Conservation (phyloP, 1,140 invertebrate species). For the Coelopa frigida region DNA sequence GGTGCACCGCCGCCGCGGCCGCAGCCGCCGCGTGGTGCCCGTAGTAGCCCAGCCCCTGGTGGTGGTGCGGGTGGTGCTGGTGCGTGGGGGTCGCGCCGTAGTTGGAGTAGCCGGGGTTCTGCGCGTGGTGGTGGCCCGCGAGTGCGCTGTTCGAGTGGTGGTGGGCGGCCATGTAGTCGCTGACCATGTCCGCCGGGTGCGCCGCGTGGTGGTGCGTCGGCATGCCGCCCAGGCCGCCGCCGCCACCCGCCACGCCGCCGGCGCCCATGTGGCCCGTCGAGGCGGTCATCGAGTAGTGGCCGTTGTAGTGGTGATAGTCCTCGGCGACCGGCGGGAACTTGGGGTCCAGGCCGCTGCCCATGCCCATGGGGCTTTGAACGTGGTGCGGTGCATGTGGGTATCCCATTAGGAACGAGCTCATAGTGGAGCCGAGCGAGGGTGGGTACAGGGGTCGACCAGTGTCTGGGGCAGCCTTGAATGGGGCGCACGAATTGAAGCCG, state of each 20-base stretch:
- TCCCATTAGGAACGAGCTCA: conserved; percentile 46
- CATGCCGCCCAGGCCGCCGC: conserved; percentile 18
- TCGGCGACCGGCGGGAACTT: conserved; percentile 44
- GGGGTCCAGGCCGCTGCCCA: conserved; percentile 39
- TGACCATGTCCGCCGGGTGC: conserved; percentile 43
- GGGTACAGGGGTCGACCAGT: neutral
- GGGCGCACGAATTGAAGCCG: no score
- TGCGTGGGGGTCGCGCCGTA: conserved; percentile 42
- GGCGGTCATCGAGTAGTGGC: conserved; percentile 41
- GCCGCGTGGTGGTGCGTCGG: conserved; percentile 36
- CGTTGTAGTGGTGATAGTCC: conserved; percentile 43
- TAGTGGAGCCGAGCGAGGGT: conserved; percentile 17
- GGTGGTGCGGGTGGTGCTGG: conserved; percentile 25
- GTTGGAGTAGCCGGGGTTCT: conserved; percentile 37
- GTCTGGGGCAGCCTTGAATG: no score
- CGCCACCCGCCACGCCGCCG: conserved; percentile 14
- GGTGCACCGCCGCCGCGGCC: conserved; percentile 23
- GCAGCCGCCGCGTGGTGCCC: conserved; percentile 26
- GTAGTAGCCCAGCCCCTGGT: conserved; percentile 39
- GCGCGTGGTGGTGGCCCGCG: conserved; percentile 36
- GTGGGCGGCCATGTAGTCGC: conserved; percentile 39
- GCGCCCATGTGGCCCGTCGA: conserved; percentile 36
- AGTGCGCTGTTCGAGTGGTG: conserved; percentile 38
- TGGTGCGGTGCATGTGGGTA: conserved; percentile 48
- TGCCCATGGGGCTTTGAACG: conserved; percentile 42